Conservation (phyloP, 1,140 invertebrate genomes). For the Streblospio benedicti region DNA sequence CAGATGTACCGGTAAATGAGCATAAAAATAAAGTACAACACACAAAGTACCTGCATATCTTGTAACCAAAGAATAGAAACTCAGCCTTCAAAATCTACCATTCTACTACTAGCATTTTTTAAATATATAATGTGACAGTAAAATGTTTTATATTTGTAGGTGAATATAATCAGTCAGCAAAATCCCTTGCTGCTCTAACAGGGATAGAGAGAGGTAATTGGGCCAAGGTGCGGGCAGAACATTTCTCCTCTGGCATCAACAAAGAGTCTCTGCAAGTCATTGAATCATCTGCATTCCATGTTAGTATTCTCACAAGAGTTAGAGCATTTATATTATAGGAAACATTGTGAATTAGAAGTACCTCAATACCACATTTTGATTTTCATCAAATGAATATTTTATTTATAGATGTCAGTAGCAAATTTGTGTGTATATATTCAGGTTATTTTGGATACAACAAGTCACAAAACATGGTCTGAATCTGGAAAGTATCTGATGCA, state of each 20-base stretch:
- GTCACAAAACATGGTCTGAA: conserved; percentile 37
- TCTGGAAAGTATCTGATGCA: conserved; percentile 47
- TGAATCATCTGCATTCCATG: conserved; percentile 48
- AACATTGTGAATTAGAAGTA: no score
- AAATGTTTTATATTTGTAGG: conserved; percentile 28
- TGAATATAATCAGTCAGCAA: conserved; percentile 35
- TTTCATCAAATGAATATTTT: no score
- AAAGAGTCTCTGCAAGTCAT: conserved; percentile 45
- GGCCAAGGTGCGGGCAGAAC: conserved; percentile 43
- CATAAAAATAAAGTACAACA: background rate
- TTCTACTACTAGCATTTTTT: background rate
- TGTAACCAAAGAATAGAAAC: no score
- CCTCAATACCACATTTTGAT: no score
- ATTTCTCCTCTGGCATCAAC: conserved; percentile 48
- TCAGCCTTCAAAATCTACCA: no score
- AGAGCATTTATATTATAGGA: no score
- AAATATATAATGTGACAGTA: background rate
- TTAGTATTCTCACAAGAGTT: conserved; percentile 28
- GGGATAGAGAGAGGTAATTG: conserved; percentile 47
- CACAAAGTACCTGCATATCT: no score
- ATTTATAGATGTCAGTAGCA: no score
- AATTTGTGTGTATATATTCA: conserved; percentile 27
- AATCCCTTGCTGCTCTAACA: conserved; percentile 47
- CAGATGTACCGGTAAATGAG: no score
- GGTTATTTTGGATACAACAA: conserved; percentile 40